Conservation (phyloP, 2,888 invertebrate species). For the Nomada flava region DNA sequence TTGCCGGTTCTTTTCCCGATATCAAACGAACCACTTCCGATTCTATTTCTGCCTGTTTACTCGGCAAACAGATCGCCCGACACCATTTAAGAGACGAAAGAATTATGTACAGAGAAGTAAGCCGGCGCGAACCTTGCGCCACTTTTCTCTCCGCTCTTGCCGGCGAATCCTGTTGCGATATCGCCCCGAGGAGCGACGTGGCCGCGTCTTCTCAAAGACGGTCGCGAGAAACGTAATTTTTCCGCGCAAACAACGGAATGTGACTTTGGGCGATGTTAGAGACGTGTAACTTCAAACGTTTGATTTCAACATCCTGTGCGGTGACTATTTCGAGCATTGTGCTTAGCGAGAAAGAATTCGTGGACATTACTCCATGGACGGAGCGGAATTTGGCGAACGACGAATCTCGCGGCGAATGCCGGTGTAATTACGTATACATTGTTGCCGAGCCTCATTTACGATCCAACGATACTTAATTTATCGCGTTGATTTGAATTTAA, state of each 20-base stretch:
- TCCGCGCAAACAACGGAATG: constrained; percentile 4
- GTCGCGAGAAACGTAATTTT: constrained; percentile 11
- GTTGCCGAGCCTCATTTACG: not conserved
- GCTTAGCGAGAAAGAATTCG: not conserved
- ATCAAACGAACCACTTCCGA: constrained; percentile 44
- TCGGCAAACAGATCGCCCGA: constrained; percentile 61
- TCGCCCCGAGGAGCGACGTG: constrained; percentile 1
- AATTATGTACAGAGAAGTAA: constrained; percentile 10
- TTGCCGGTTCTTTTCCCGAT: constrained; percentile 31
- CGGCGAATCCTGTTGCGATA: constrained; percentile 28
- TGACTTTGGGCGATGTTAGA: not conserved
- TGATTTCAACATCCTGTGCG: not conserved
- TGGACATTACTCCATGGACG: not conserved
- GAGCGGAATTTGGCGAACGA: not conserved
- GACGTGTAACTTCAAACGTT: not conserved
- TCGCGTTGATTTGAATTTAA: not conserved
- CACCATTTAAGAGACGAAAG: constrained; percentile 51
- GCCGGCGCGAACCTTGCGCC: constrained; percentile 9
- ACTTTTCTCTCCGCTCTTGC: constrained; percentile 21
- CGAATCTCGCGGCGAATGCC: too few species aligned
- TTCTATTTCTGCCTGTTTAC: constrained; percentile 66
- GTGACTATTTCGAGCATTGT: not conserved
- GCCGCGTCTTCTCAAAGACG: not conserved
- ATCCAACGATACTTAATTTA: not conserved
- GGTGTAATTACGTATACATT: too few species aligned